Evolutionary conservation across 1,140 invertebrate species (phyloP).

Genomic region (Reticulitermes speratus): DNA sequence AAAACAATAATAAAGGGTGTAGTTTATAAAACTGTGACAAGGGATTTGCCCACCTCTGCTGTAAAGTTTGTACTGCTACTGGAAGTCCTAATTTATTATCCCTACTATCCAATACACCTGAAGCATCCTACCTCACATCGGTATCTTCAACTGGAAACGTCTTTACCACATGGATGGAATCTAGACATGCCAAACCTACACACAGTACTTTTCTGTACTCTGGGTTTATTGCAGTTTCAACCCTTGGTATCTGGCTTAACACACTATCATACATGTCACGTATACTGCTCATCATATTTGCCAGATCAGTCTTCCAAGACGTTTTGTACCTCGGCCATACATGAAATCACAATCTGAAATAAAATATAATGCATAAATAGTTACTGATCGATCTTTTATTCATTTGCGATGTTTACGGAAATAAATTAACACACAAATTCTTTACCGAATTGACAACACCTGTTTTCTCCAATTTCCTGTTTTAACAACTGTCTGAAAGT

Average conservation of each 20-base stretch:
- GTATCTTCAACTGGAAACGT: slow-evolving; percentile 38
- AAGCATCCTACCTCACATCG: background rate
- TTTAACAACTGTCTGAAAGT: too few species aligned
- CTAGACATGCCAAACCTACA: slow-evolving; percentile 53
- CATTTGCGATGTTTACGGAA: too few species aligned
- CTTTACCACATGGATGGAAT: slow-evolving; percentile 54
- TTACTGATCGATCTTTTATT: background rate
- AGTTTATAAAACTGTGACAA: too few species aligned
- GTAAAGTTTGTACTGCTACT: too few species aligned
- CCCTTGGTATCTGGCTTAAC: background rate
- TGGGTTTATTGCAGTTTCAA: background rate
- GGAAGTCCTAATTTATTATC: too few species aligned
- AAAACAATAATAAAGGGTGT: too few species aligned
- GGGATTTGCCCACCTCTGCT: too few species aligned
- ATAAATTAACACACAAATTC: too few species aligned
- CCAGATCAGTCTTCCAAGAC: background rate
- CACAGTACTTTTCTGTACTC: slow-evolving; percentile 43
- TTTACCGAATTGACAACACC: too few species aligned
- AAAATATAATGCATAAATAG: background rate
- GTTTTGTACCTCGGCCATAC: background rate
- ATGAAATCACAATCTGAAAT: background rate
- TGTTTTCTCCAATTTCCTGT: too few species aligned
- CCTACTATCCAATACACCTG: background rate
- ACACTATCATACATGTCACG: background rate
- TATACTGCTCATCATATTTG: background rate